Evolutionary conservation across 2,113 vertebrate genomes (phyloP).

Genomic region (Lycaon pictus): DNA sequence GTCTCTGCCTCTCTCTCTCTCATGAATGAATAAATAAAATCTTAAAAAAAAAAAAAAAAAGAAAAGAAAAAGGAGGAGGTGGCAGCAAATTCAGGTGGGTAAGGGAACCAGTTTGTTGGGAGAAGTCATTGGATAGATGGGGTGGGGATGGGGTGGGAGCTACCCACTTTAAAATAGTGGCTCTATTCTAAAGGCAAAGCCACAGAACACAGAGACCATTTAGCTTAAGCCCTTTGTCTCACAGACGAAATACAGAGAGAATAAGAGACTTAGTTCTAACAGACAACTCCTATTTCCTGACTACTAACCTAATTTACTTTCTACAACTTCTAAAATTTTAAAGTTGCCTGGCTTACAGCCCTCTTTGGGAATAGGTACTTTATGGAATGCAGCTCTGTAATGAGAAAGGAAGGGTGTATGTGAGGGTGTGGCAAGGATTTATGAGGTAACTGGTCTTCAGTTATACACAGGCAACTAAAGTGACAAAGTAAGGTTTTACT

Average conservation of each 20-base stretch:
- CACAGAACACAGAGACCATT: neutral
- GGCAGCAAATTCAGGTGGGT: neutral
- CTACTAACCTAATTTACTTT: neutral
- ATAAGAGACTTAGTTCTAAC: neutral
- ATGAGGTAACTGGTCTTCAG: neutral
- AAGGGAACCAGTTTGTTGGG: neutral
- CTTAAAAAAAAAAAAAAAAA: too few relatives aligned
- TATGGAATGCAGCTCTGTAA: neutral
- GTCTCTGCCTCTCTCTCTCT: too few relatives aligned
- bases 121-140: neutral
- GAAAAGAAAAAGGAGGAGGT: neutral
- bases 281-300: neutral
- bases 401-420: neutral
- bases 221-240: neutral
- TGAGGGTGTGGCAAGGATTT: neutral
- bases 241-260: neutral
- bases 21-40: too few relatives aligned
- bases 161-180: too few relatives aligned
- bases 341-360: neutral
- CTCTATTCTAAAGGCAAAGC: constrained; percentile 8
- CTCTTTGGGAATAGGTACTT: neutral
- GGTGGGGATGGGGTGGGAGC: neutral
- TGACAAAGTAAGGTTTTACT: neutral
- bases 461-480: neutral
- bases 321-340: neutral